Base-by-base conservation (phyloP, 2,113 vertebrate species). In the Scytalopus superciliaris region DNA sequence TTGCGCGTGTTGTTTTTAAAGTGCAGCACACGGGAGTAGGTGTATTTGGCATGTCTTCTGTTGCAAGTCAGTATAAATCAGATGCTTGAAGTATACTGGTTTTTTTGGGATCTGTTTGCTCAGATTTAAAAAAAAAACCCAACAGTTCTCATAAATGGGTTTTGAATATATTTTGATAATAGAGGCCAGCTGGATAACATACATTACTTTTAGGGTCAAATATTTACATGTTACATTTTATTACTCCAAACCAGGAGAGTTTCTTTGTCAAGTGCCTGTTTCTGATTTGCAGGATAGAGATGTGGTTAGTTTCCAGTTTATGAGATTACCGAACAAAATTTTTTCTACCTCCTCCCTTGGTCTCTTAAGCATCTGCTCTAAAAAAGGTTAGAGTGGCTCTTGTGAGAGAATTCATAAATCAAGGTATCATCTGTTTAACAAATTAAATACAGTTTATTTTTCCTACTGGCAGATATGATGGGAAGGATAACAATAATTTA, bases 391-490 rank as follows among this genome's bases (percentile, higher is more conserved):
- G 39, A 39, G 33, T 31, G 22, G 50, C 6, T 62, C 7, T 68
- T 82, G 24, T 0, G 5, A 68, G 74, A 63, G 9, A 68, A 76
- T 87, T 87, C 17, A 25, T 52, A 79, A 42, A 47, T 64, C 30
- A 85, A 49, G 10, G 11, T 85, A 37, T 73, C 19, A 25, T 60
- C 49, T 31, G 3, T 72, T 72, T 62, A 69, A n/a, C 10, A 57
- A 76, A 83, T 87, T 44, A 69, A 62, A 42, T 69, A 33, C 12
- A 63, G 69, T 79, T 93, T 77, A 60, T 75, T 93, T 94, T 91
- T 87, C 30, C 12, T 89, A 33, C 21, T 93, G 81, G 21, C 27
- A 64, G 28, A 12, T 89, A 49, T 69, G 23, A 47, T 89, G 33
- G 50, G 17, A 66, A 93, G 66, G 53, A 83, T 85, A 70, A 45